Base-by-base conservation (phyloP, 2,113 vertebrate genomes). In the Tautogolabrus adspersus region DNA sequence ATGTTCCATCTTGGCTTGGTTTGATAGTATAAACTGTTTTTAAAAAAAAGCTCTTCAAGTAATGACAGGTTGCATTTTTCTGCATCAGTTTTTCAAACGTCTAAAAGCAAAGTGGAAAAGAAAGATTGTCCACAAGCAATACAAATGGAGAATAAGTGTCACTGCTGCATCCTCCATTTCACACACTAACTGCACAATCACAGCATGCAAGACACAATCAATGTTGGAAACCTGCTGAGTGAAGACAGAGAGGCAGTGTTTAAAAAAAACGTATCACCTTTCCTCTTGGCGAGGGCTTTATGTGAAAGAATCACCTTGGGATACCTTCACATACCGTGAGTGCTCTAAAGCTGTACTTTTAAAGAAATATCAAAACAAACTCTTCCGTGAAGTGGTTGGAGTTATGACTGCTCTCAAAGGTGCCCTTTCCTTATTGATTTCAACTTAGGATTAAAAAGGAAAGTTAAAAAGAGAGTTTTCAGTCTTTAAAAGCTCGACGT, bases 261-360 rank as follows among this genome's bases (percentile, higher is more conserved):
- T 46, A 42, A 47, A 26, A 6, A 42, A 56, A 30, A 66, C 47
- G 47, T 49, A 19, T 19, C 15, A 49, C 60, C 12, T 71, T 77
- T 68, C 40, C 60, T 16, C 26, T n/a, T 59, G 42, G 22, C 40
- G 21, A 16, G 19, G 18, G 49, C 26, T 72, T 44, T 75, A 9
- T 70, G 30, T 6, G 18, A 16, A 19, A 55, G 0, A 49, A 61
- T 68, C 59, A 75, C 61, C 11, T 10, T 61, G 8, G 23, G 38
- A 57, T 75, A 81, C 47, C 30, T 59, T 44, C 11, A 52, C 8
- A 63, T 3, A 23, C 38, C 9, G 13, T 57, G 37, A 63, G 16
- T 52, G 69, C 56, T 75, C 62, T 38, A 73, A 56, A 82, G 42
- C 44, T 37, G 47, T 16, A 16, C 62, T 74, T 73, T 64, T 16